Conservation (phyloP, 64 coral and sea anemone species). For the Pocillopora verrucosa region DNA sequence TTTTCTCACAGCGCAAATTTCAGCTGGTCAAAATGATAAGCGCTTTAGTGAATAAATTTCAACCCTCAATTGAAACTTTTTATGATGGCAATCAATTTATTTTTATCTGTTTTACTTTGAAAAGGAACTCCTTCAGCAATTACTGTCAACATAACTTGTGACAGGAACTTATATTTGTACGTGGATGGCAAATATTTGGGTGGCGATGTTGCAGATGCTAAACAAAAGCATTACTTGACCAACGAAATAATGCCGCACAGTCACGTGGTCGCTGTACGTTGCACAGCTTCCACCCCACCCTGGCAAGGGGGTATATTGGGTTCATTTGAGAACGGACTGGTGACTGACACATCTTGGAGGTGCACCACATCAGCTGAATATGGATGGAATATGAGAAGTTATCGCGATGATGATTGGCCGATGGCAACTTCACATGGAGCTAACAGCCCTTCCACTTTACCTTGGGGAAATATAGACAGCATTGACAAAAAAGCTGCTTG, state of each 20-base stretch:
- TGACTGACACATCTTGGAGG: constrained; percentile 44
- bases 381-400: constrained; percentile 60
- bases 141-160: constrained; percentile 61
- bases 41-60: too few species aligned
- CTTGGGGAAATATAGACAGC: constrained; percentile 17
- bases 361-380: background rate
- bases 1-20: too few species aligned
- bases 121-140: constrained; percentile 32
- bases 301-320: background rate
- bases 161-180: constrained; percentile 32
- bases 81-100: background rate
- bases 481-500: constrained; percentile 18
- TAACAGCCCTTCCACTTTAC: background rate
- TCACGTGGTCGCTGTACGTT: constrained; percentile 46
- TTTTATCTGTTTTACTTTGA: background rate
- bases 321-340: constrained; percentile 29
- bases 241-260: background rate
- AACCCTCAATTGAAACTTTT: background rate
- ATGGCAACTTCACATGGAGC: background rate
- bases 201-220: background rate
- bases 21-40: too few species aligned
- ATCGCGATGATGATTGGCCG: constrained; percentile 37
- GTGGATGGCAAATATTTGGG: constrained; percentile 42
- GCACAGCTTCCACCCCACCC: constrained; percentile 13
- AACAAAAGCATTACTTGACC: background rate